Base-by-base conservation (phyloP, 2,113 vertebrate genomes). In the Oryzias curvinotus region DNA sequence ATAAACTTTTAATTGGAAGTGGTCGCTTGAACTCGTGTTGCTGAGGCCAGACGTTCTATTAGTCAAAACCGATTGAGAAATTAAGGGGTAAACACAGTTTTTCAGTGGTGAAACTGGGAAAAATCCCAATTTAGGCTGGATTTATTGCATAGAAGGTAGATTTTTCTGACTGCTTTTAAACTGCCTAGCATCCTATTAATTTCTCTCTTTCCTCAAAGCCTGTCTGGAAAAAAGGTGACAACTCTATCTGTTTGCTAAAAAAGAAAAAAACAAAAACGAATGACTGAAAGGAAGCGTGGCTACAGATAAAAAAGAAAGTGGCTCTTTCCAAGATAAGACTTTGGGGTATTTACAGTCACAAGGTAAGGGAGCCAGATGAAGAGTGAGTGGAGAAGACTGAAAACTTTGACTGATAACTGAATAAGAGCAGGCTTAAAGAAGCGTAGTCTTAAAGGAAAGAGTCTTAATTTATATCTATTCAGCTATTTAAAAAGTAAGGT, bases 251-350 rank as follows among this genome's bases (percentile, higher is more conserved):
- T 87, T 78, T 83, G 82, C 30, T 62, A 71, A 65, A 52, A 21
- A 42, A 59, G 52, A 68, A 45, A 72, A 75, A 65, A 66, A 61
- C 91, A 93, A 89, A 95, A 94, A 96, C 96, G 94, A 98, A 96
- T 91, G 94, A 94, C 96, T 96, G 93, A 96, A 96, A 95, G 93
- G 93, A 93, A 58, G 57, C 62, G 71, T 63, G 57, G 26, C 48
- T 50, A 17, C n/a, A 71, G 75, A 79, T 12, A 36, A 12, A 73
- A 71, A 74, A 73, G 52, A 76, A 65, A 58, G 68, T 57, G 61
- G 76, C 44, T 64, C 59, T n/a, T 1, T 3, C 66, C 12, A 45
- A 3, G 76, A 85, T 78, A 73, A 82, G 77, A 21, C 55, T 77
- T 67, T 61, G 42, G 21, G 73, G 65, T 69, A 51, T 79, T 72